Evolutionary conservation across 2,113 vertebrate genomes (phyloP).

Genomic region (Scomber scombrus): DNA sequence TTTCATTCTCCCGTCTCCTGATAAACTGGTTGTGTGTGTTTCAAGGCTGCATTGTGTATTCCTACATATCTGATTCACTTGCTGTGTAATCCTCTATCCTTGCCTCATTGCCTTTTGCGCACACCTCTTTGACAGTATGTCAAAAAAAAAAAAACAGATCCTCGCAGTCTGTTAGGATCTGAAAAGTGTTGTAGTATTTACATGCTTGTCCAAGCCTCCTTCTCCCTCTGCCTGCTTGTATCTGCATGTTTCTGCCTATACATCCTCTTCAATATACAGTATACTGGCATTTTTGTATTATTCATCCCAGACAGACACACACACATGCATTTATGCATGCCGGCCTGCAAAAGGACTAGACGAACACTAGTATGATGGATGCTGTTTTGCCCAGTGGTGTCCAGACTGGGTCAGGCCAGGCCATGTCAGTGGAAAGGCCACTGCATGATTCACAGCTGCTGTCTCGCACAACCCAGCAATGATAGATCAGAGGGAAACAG

Average conservation of each 20-base stretch:
- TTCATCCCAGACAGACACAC: not conserved
- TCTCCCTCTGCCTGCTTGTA: no score
- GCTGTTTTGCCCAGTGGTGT: slow-evolving; percentile 49
- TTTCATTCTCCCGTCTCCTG: slow-evolving; percentile 7
- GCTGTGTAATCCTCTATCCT: slow-evolving; percentile 40
- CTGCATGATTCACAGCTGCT: slow-evolving; percentile 59
- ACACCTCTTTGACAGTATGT: not conserved
- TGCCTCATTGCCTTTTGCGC: slow-evolving; percentile 29
- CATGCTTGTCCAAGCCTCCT: not conserved
- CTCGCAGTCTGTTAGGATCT: slow-evolving; percentile 27
- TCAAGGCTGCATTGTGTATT: slow-evolving; percentile 34
- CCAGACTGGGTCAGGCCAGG: slow-evolving; percentile 58
- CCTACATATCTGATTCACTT: slow-evolving; percentile 36
- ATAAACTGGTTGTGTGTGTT: slow-evolving; percentile 15
- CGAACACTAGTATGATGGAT: slow-evolving; percentile 41
- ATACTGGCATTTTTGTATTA: not conserved
- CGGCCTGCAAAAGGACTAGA: slow-evolving; percentile 15
- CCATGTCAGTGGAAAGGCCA: slow-evolving; percentile 69
- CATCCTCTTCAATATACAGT: not conserved
- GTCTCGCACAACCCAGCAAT: slow-evolving; percentile 16
- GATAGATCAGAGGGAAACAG: no score
- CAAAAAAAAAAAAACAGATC: slow-evolving; percentile 41
- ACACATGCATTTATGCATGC: not conserved
- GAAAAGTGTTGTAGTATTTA: slow-evolving; percentile 23
- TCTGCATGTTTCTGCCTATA: slow-evolving; percentile 1